Base-by-base conservation (phyloP, 2,888 invertebrate species). In the Formica aserva region DNA sequence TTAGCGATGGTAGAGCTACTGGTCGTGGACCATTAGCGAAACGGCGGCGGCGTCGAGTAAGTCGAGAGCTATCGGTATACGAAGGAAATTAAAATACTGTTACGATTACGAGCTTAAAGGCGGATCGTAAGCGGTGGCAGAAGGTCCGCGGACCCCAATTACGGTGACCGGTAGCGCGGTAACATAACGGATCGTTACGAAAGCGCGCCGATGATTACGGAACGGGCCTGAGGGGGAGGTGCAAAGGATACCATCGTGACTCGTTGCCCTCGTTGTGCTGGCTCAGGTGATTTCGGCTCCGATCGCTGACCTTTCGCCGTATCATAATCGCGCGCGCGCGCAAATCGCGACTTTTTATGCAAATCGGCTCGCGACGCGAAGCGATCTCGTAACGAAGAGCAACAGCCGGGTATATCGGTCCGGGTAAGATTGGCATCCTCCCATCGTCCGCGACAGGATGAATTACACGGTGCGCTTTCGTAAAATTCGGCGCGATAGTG, bases 91-190 rank as follows among this genome's bases (percentile, higher is more conserved):
- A 78, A 78, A 78, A 71, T 22, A 32, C 60, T 72, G 71, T 78
- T 71, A 62, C 72, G 22, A 80, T 80, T 80, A 72, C 45, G 11
- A 41, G 22, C n/a, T 41, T 41, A 65, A 45, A n/a, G 52, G 41
- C 45, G 35, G 35, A 11, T 77, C 38, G 13, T 38, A 29, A 82
- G 78, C 65, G 65, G 32, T 38, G 81, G 75, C 38, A 82, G 82
- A 45, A 55, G 78, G 52, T 62, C 55, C 26, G n/a, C n/a, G 76
- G 35, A 57, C 13, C 9, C 45, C 57, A 82, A 77, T 82, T 82
- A 82, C 66, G 22, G 57, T 66, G 77, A 77, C 78, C 82, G 78
- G 82, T 78, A 82, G 82, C 82, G 66, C 65, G 65, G 52, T 35
- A 75, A 75, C 78, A 57, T 78, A 57, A 82, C 78, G 63, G 82